Evolutionary conservation across 2,888 invertebrate species (phyloP).

Genomic region (Polydrusus tereticollis): DNA sequence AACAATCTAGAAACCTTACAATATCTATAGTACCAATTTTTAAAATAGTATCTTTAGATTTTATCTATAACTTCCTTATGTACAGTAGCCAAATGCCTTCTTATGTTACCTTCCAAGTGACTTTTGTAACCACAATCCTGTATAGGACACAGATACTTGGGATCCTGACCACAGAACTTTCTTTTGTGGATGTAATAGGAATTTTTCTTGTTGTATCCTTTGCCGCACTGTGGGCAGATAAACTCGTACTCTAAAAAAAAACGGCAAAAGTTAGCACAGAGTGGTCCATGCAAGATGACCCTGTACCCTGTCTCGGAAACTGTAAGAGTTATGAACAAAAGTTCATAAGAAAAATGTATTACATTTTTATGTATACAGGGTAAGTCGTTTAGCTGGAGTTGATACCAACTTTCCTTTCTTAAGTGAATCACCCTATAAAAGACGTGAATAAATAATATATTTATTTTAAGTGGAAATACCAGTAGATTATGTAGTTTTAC

Average conservation of each 20-base stretch:
- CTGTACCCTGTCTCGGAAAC: too few species aligned
- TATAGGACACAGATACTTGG: slow-evolving; percentile 13
- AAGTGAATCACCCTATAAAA: too few species aligned
- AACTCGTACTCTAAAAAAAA: slow-evolving; percentile 20
- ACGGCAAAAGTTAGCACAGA: background rate
- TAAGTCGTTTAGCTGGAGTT: too few species aligned
- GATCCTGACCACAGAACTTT: slow-evolving; percentile 22
- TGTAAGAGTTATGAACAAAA: too few species aligned
- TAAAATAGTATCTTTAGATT: background rate
- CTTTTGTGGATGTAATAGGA: slow-evolving; percentile 26
- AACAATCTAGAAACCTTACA: background rate
- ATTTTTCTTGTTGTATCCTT: slow-evolving; percentile 20
- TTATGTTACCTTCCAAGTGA: slow-evolving; percentile 29
- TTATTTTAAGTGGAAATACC: too few species aligned
- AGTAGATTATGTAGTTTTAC: too few species aligned
- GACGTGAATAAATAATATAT: too few species aligned
- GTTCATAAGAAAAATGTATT: too few species aligned
- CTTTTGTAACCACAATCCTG: slow-evolving; percentile 16
- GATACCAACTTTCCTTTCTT: too few species aligned
- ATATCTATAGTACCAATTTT: background rate
- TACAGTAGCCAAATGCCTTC: slow-evolving; percentile 8
- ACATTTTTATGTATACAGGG: too few species aligned
- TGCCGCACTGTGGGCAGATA: slow-evolving; percentile 27
- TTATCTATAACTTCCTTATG: background rate
- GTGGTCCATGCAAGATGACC: too few species aligned